Conservation (phyloP, 2,888 invertebrate species). For the Masnerella sp. region DNA sequence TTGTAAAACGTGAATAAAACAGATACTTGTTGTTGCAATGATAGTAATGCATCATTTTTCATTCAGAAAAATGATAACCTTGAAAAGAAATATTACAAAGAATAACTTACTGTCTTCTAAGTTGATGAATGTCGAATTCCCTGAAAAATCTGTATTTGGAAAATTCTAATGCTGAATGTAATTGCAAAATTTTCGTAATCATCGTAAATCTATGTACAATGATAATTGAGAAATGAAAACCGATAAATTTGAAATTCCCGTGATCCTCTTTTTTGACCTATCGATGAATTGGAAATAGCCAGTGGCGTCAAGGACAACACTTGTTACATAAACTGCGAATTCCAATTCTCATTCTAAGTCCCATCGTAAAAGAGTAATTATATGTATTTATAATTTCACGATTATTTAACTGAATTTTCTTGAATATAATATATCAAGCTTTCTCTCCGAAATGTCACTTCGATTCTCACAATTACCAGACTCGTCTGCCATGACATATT, state of each 20-base stretch:
- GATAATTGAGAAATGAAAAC: neutral
- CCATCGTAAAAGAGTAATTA: slow-evolving; percentile 49
- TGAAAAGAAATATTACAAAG: slow-evolving; percentile 27
- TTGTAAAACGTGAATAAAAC: too few species aligned
- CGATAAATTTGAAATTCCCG: neutral
- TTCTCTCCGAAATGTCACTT: slow-evolving; percentile 66
- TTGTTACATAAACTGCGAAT: slow-evolving; percentile 53
- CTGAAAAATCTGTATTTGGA: too few species aligned
- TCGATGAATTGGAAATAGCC: slow-evolving; percentile 47
- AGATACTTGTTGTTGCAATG: too few species aligned
- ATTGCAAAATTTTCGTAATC: too few species aligned
- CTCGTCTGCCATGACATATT: slow-evolving; percentile 61
- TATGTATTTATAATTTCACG: slow-evolving; percentile 59
- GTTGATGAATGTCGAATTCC: too few species aligned
- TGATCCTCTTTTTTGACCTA: slow-evolving; percentile 37
- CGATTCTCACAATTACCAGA: slow-evolving; percentile 63
- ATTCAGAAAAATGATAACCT: slow-evolving; percentile 15
- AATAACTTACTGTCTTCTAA: too few species aligned
- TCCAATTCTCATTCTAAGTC: slow-evolving; percentile 54
- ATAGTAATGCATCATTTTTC: too few species aligned
- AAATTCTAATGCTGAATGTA: too few species aligned
- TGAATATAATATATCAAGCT: slow-evolving; percentile 61
- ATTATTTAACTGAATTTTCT: slow-evolving; percentile 57
- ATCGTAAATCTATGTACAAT: too few species aligned
- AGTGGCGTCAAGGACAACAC: slow-evolving; percentile 47